A percentile compares a stretch with the other conserved stretches of the same genome.
phyloP scores from a whole-genome alignment of 2,888 invertebrate species.

The Drosophila austrosaltans region DNA sequence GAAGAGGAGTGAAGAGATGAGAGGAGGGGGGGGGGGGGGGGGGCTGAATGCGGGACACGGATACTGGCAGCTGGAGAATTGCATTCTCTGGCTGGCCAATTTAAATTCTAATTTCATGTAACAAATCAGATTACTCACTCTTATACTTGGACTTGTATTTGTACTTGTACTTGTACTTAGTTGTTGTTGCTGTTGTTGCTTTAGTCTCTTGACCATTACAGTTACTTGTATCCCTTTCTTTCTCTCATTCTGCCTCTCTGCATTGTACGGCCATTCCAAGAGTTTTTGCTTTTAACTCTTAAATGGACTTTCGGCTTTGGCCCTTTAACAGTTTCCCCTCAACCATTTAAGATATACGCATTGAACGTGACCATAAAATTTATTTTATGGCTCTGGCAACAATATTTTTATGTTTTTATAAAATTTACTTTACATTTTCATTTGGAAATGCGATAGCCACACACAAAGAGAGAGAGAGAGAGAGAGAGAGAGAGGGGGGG shows the following conservation, averaged over 20 bases:
- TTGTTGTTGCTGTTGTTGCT: conserved; percentile 36
- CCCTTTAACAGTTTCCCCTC: conserved; percentile 43
- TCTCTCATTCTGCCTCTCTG: background rate
- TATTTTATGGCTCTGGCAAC: conserved; percentile 45
- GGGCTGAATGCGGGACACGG: background rate
- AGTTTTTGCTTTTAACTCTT: conserved; percentile 7
- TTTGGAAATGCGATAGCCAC: conserved; percentile 44
- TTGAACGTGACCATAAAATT: conserved; percentile 34
- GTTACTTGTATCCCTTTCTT: conserved; percentile 13
- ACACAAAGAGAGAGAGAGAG: conserved; percentile 8
- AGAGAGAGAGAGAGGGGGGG: background rate
- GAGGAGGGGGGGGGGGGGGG: background rate
- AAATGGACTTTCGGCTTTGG: conserved; percentile 9
- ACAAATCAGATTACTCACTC: conserved; percentile 67
- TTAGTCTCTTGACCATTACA: conserved; percentile 15
- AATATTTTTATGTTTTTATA: conserved; percentile 55
- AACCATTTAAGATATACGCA: conserved; percentile 23
- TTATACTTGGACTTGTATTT: background rate
- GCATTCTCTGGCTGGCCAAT: conserved; percentile 61
- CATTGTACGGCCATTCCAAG: background rate
- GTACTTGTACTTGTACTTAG: too few species aligned
- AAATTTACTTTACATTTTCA: conserved; percentile 49
- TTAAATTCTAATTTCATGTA: conserved; percentile 75
- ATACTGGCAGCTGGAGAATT: conserved; percentile 49
- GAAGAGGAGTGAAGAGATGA: too few species aligned